Evolutionary conservation across 2,797 vertebrate species (phyloP), one percentile per base, ranked within the genome.

Genomic region (Peromyscus attwateri): DNA sequence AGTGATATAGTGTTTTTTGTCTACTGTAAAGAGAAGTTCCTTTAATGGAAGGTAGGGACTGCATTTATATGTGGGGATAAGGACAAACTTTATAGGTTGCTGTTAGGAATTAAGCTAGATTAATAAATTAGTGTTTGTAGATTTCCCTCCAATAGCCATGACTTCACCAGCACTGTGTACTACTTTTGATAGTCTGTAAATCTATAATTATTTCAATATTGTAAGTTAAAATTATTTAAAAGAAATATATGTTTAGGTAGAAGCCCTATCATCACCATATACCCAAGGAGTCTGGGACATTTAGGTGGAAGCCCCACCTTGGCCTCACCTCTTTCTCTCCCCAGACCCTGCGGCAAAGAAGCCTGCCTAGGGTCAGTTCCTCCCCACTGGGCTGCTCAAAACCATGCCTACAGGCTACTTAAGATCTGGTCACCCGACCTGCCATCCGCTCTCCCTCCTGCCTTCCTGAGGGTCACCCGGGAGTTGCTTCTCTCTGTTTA

Each of bases 211-310:
- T 81, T 81, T 92, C 17, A 84, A 76, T 81, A 81, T 88, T 46
- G 10, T 92, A 70, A 94, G 14, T 60, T 77, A 90, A 87, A 60
- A 52, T 64, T 64, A 23, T 19, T 92, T 93, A 93, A 66, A 40
- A 34, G 31, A 91, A 88, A 81, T 55, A 64, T 29, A 57, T 57
- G 16, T 57, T 57, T 57, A 57, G 55, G 55, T 57, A 6, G 55
- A 57, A 57, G 55, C 55, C 17, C 55, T 19, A 57, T 14, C 55
- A 16, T 55, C 52, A 55, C 14, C 52, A 55, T 55, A 55, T 3
- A 55, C 52, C 52, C 52, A 55, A 55, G 52, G 52, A 55, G 52
- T 16, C 52, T 55, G 52, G 52, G 52, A 55, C 52, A 55, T 55
- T 55, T 55, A 14, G 17, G 55, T 57, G 55, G 55, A 57, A 57